Base-by-base conservation (phyloP, 2,888 invertebrate species). In the Phaonia tiefii region DNA sequence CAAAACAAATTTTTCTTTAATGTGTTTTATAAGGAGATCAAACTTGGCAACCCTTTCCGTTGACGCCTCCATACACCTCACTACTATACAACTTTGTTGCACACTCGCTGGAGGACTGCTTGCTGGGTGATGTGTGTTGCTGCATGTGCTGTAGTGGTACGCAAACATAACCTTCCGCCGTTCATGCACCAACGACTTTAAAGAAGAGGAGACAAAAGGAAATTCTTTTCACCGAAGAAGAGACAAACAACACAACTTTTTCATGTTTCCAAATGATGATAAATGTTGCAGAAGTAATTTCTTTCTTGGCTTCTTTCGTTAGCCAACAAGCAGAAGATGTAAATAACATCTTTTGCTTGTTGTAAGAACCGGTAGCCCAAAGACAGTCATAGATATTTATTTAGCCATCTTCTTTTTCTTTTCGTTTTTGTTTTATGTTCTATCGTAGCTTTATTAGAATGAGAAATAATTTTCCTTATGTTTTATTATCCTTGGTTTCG, bases 191-290 rank as follows among this genome's bases (percentile, higher is more conserved):
- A 37, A 20, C 7, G 60, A 51, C 51, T 20, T 20, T 10, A 15
- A 1, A 49, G 15, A 60, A 60, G 8, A 58, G 15, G 39, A 60
- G 8, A 58, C 25, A 56, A 26, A 60, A 63, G 39, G 20, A 39
- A 63, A 39, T 63, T 63, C 42, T 63, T 63, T 63, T 42, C 20
- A 17, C 63, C 63, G n/a, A 15, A 8, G 17, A 1, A 39, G 20
- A 39, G 31, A 11, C 56, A 56, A 26, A 13, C 13, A 31, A 63
- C 63, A 42, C 42, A 42, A 39, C 42, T 42, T 63, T 51, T 42
- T 13, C 10, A 42, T 77, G 49, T 60, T 69, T 39, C 39, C 63
- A 74, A 79, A 79, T 74, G 70, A 70, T 74, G 78, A 78, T 73
- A 73, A 73, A 78, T 69, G 63, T 51, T 65, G 39, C n/a, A 58